A percentile compares a stretch with the other conserved stretches of the same genome.
These are phyloP conservation scores for Neomorphus geoffroyi DNA, from an alignment of 2,797 vertebrate genomes.

Conservation along the genomic window DNA sequence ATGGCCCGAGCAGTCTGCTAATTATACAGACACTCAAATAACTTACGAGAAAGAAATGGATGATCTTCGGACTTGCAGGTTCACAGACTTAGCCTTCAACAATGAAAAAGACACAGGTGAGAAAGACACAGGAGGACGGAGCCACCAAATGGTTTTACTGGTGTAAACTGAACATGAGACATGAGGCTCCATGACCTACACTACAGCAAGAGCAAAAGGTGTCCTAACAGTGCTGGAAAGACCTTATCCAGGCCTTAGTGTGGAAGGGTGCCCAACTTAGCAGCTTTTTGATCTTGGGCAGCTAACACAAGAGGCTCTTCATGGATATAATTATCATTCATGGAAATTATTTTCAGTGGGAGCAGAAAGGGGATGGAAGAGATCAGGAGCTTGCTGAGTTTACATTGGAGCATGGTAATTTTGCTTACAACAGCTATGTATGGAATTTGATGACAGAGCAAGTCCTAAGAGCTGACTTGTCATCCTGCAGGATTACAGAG, in stretches of 20 bases:
- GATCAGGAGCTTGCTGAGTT: not conserved
- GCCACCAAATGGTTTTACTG: not conserved
- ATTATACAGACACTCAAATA: not conserved
- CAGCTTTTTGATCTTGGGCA: not conserved
- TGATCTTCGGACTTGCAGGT: not conserved
- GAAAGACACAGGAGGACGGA: not conserved
- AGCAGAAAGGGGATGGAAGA: not conserved
- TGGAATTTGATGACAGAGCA: fast-evolving
- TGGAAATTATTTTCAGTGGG: not conserved
- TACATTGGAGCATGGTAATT: not conserved
- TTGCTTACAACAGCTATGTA: not conserved
- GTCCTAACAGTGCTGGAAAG: not conserved
- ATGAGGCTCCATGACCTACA: not conserved
- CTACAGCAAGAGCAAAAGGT: not conserved
- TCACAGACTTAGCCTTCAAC: not conserved
- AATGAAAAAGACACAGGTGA: not conserved
- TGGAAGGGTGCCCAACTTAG: not conserved
- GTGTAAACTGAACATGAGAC: not conserved
- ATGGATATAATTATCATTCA: not conserved
- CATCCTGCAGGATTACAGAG: not conserved
- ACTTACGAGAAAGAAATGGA: not conserved
- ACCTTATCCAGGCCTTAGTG: not conserved
- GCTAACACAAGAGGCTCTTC: not conserved
- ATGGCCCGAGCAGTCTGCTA: not conserved
- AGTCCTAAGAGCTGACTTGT: not conserved